Conservation (phyloP, 2,113 vertebrate genomes). For the Bucco capensis region DNA sequence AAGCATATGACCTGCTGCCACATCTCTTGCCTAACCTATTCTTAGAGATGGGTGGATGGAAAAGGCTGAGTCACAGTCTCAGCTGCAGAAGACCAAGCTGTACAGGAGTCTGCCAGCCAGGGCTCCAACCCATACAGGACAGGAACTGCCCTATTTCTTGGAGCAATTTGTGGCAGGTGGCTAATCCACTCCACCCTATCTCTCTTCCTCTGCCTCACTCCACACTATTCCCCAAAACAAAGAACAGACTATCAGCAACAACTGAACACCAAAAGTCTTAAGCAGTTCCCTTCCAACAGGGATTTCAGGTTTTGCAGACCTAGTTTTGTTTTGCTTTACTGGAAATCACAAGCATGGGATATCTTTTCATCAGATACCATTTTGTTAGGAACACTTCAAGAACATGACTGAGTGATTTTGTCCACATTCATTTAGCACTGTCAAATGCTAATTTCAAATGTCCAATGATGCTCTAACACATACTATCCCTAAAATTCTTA, state of each 20-base stretch:
- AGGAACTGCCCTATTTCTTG: background rate
- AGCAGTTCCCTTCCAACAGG: background rate
- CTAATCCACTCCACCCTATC: background rate
- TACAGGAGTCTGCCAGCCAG: slow-evolving; percentile 35
- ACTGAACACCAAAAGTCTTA: background rate
- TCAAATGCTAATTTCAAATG: no score
- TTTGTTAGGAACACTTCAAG: background rate
- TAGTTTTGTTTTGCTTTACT: background rate
- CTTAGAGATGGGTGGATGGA: slow-evolving; percentile 53
- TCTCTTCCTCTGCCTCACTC: slow-evolving; percentile 15
- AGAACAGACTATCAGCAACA: background rate
- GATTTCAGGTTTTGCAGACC: background rate
- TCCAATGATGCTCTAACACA: background rate
- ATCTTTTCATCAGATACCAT: background rate
- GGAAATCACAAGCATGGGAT: background rate
- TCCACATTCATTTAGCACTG: background rate
- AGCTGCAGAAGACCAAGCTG: slow-evolving; percentile 45
- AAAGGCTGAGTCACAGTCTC: slow-evolving; percentile 58
- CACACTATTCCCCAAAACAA: background rate
- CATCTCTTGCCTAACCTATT: slow-evolving; percentile 40
- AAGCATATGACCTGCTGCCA: slow-evolving; percentile 24
- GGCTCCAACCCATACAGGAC: slow-evolving; percentile 31
- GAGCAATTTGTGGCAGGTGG: slow-evolving; percentile 17
- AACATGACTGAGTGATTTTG: background rate
- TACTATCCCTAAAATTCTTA: background rate